A percentile compares a stretch with the other conserved stretches of the same genome.
phyloP scores from a whole-genome alignment of 2,888 invertebrate genomes.

The Ormyrus rosae region DNA sequence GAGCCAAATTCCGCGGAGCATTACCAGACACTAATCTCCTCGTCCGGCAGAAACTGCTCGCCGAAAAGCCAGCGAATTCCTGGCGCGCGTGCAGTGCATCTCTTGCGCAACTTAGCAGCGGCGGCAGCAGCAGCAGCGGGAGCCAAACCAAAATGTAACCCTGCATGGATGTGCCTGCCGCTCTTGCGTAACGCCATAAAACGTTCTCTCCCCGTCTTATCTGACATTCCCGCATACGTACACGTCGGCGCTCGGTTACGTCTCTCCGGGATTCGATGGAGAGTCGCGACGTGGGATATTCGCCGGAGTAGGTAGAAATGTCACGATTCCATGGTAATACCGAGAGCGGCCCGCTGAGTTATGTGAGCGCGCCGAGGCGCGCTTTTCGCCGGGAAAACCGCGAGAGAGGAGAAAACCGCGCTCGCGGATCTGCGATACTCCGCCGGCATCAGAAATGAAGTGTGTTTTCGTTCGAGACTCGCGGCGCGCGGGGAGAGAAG shows the following conservation, averaged over 20 bases:
- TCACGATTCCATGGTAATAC: constrained; percentile 35
- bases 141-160: constrained; percentile 24
- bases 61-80: neutral
- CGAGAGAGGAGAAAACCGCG: neutral
- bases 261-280: constrained; percentile 20
- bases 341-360: no score
- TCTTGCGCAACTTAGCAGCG: neutral
- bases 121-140: neutral
- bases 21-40: neutral
- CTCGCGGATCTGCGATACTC: neutral
- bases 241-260: neutral
- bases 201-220: constrained; percentile 12
- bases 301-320: constrained; percentile 9
- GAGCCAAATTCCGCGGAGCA: neutral
- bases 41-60: no score
- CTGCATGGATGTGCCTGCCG: constrained; percentile 14
- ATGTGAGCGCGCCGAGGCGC: no score
- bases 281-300: constrained; percentile 15
- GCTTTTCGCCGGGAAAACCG: no score
- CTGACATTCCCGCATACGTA: constrained; percentile 23
- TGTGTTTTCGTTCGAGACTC: neutral
- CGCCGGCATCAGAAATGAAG: neutral
- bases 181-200: neutral
- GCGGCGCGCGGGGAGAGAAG: neutral
- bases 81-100: neutral